Evolutionary conservation across 2,113 vertebrate genomes (phyloP).

Genomic region (Tenebrosternarchus preto): DNA sequence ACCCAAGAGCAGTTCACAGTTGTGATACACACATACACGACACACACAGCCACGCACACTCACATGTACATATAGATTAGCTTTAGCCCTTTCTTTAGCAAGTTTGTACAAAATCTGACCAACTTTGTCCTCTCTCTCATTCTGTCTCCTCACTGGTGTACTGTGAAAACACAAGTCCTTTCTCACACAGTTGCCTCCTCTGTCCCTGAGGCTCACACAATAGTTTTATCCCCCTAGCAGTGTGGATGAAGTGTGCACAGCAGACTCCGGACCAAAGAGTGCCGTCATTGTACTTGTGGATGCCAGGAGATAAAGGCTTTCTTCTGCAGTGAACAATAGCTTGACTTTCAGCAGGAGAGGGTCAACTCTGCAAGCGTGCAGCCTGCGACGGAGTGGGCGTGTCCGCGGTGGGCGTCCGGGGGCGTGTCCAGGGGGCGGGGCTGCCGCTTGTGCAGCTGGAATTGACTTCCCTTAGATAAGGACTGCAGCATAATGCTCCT

Average conservation of each 20-base stretch:
- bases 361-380: slow-evolving; percentile 16
- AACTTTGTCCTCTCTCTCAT: background rate
- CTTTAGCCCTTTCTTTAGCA: background rate
- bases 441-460: slow-evolving; percentile 9
- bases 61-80: background rate
- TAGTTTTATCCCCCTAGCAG: slow-evolving; percentile 39
- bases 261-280: slow-evolving; percentile 41
- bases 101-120: slow-evolving; percentile 6
- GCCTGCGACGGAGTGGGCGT: no score
- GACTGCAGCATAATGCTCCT: slow-evolving; percentile 15
- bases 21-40: background rate
- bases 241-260: slow-evolving; percentile 41
- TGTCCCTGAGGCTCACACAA: slow-evolving; percentile 40
- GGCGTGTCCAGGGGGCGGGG: no score
- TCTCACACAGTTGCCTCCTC: slow-evolving; percentile 31
- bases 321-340: slow-evolving; percentile 47
- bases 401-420: background rate
- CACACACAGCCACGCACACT: background rate
- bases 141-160: background rate
- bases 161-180: slow-evolving; percentile 22
- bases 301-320: slow-evolving; percentile 52
- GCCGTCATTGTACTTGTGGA: slow-evolving; percentile 50
- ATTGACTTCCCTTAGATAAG: slow-evolving; percentile 28
- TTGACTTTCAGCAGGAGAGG: slow-evolving; percentile 52
- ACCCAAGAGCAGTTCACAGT: slow-evolving; percentile 21